Evolutionary conservation across 1,140 invertebrate species (phyloP).

Genomic region (Nephila pilipes): DNA sequence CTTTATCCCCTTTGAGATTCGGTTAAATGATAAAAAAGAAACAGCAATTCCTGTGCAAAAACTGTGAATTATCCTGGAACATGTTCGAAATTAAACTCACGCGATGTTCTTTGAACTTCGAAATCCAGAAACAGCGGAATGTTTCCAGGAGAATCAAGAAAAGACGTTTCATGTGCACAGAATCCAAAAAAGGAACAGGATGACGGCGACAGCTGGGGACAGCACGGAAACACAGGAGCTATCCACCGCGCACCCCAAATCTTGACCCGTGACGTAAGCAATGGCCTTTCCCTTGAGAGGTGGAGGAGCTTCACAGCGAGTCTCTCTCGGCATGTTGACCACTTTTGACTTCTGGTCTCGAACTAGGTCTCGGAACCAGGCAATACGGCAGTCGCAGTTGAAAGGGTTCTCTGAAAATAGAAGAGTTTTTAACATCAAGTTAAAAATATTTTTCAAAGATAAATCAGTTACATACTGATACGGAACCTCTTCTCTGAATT

Average conservation of each 20-base stretch:
- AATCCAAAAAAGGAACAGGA: neutral
- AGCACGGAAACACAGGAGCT: neutral
- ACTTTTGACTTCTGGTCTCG: slow-evolving; percentile 90
- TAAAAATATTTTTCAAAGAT: too few species aligned
- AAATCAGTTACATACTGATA: too few species aligned
- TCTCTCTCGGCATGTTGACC: slow-evolving; percentile 91
- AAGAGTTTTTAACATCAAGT: neutral
- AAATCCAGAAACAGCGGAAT: too few species aligned
- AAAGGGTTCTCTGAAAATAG: slow-evolving; percentile 90
- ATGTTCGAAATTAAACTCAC: too few species aligned
- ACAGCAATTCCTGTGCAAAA: too few species aligned
- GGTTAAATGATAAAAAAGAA: too few species aligned
- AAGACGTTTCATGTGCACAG: neutral
- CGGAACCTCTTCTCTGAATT: too few species aligned
- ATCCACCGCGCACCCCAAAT: neutral
- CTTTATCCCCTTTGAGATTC: too few species aligned
- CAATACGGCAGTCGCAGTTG: slow-evolving; percentile 91
- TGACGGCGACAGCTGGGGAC: too few species aligned
- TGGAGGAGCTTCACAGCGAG: slow-evolving; percentile 87
- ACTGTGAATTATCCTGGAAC: too few species aligned
- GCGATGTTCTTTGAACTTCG: too few species aligned
- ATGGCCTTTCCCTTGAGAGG: slow-evolving; percentile 56
- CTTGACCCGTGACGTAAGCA: slow-evolving; percentile 29
- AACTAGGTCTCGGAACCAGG: slow-evolving; percentile 90
- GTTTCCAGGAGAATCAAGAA: too few species aligned